These are phyloP conservation scores for Monarcha castaneiventris DNA, from an alignment of 2,113 vertebrate genomes.

Conservation along the genomic window DNA sequence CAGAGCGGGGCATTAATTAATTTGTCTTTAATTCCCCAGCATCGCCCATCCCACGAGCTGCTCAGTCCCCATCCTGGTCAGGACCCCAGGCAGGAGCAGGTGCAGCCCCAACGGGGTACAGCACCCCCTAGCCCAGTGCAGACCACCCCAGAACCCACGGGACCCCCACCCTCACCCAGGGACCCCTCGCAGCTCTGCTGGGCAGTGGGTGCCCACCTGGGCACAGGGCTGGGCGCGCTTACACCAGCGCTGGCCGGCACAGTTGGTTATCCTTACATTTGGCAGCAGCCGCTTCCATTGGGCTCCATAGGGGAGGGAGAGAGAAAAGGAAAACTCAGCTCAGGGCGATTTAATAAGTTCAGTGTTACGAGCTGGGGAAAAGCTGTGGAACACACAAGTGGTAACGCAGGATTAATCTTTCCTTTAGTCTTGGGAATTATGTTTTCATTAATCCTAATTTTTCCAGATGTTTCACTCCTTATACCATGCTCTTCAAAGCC, in stretches of 20 bases:
- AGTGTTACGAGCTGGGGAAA: slow-evolving; percentile 49
- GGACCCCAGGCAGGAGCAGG: neutral
- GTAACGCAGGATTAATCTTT: slow-evolving; percentile 60
- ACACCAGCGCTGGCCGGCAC: neutral
- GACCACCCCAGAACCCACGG: rapidly evolving
- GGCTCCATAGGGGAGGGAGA: slow-evolving; percentile 23
- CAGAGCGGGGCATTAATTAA: neutral
- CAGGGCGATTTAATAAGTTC: slow-evolving; percentile 54
- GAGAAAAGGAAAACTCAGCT: slow-evolving; percentile 43
- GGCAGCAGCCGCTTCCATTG: neutral
- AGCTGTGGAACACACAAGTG: slow-evolving; percentile 63
- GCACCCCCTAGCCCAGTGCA: neutral
- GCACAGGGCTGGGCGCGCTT: rapidly evolving
- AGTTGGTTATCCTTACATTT: neutral
- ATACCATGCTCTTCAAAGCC: slow-evolving; percentile 70
- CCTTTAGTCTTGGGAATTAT: slow-evolving; percentile 62
- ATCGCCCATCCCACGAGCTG: rapidly evolving
- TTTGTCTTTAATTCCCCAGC: too few species aligned
- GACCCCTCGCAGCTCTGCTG: rapidly evolving
- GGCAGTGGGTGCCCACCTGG: neutral
- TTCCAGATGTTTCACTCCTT: slow-evolving; percentile 76
- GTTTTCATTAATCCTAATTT: slow-evolving; percentile 65
- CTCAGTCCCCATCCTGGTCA: neutral
- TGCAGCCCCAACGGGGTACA: neutral
- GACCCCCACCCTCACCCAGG: neutral